phyloP scores from a whole-genome alignment of 2,113 vertebrate genomes.

The Anthoscopus minutus region DNA sequence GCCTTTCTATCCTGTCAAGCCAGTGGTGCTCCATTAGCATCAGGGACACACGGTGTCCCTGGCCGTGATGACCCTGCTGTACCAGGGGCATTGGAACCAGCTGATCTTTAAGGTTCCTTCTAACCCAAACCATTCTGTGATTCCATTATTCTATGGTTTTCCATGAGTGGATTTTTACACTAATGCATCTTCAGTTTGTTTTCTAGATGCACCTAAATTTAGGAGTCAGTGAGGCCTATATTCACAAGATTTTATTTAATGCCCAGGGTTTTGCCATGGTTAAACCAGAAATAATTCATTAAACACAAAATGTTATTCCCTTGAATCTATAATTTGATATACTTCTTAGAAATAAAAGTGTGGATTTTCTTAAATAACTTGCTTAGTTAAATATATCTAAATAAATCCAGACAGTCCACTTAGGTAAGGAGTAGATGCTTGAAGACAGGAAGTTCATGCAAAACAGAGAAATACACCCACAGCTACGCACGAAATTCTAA shows the following conservation, averaged over 20 bases:
- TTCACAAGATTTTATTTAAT: background rate
- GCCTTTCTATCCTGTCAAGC: rapidly evolving
- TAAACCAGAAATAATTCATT: background rate
- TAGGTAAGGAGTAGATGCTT: background rate
- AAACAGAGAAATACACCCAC: background rate
- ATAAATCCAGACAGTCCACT: background rate
- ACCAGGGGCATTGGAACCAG: background rate
- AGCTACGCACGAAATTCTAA: rapidly evolving
- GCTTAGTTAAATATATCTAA: background rate
- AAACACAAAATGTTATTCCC: background rate
- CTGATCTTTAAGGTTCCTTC: background rate
- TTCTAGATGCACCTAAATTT: background rate
- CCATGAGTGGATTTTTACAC: background rate
- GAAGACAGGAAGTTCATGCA: background rate
- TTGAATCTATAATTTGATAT: background rate
- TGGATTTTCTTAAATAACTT: background rate
- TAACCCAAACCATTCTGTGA: background rate
- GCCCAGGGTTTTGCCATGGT: rapidly evolving
- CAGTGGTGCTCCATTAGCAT: background rate
- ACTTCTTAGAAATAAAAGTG: background rate
- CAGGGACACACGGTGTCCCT: background rate
- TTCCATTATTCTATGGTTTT: background rate
- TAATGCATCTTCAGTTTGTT: background rate
- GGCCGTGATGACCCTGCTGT: background rate
- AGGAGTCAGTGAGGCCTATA: background rate